A percentile compares a stretch with the other conserved stretches of the same genome.
phyloP scores from a whole-genome alignment of 2,113 vertebrate genomes.

The Charina bottae region DNA sequence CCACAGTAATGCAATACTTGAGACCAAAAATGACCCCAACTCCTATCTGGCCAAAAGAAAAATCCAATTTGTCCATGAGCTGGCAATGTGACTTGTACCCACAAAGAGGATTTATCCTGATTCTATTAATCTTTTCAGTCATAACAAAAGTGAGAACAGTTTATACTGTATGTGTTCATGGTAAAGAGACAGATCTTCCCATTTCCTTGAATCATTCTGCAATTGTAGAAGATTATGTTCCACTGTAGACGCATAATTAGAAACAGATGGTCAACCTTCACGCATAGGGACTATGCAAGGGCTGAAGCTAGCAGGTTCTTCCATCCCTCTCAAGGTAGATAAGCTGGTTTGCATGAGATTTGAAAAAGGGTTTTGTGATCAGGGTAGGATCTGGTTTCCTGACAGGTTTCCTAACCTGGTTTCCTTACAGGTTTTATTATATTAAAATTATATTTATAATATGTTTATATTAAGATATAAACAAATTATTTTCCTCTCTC shows the following conservation, averaged over 20 bases:
- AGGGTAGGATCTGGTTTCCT: background rate
- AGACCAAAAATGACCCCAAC: background rate
- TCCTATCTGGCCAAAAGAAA: background rate
- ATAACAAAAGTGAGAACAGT: background rate
- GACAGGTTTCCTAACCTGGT: background rate
- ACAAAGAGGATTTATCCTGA: background rate
- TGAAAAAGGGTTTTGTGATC: background rate
- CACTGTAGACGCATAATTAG: background rate
- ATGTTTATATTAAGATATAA: background rate
- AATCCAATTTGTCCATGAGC: background rate
- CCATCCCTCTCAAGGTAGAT: background rate
- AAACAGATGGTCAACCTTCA: background rate
- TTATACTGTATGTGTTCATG: too few species aligned
- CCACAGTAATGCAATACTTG: background rate
- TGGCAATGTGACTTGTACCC: background rate
- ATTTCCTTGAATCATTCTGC: background rate
- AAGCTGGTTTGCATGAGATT: background rate
- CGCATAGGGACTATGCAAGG: too few species aligned
- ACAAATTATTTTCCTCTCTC: background rate
- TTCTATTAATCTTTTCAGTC: background rate
- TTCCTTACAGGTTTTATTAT: too few species aligned
- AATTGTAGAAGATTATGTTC: background rate
- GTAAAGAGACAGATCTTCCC: background rate
- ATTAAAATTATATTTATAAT: too few species aligned
- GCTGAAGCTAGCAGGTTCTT: background rate